These are phyloP conservation scores for Mycteria americana DNA, from an alignment of 2,797 vertebrate genomes.

Conservation along the genomic window DNA sequence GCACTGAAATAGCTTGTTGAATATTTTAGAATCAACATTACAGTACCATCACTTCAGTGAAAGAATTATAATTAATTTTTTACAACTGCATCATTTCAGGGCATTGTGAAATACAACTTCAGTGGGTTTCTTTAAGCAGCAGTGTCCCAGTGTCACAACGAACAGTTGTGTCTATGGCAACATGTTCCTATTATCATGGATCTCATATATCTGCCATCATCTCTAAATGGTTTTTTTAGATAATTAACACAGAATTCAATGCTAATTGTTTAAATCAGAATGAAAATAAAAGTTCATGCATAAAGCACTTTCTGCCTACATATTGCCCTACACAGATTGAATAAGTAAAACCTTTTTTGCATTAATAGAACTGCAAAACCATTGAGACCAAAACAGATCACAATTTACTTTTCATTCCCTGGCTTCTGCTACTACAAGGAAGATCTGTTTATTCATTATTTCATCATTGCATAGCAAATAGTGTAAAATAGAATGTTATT, in stretches of 20 bases:
- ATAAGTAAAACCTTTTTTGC: background rate
- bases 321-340: background rate
- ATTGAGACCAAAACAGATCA: background rate
- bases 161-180: constrained; percentile 74
- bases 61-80: constrained; percentile 67
- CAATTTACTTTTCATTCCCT: background rate
- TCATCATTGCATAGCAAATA: background rate
- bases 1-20: constrained; percentile 5
- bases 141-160: constrained; percentile 35
- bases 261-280: constrained; percentile 31
- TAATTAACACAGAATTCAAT: constrained; percentile 52
- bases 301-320: background rate
- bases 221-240: background rate
- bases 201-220: constrained; percentile 41
- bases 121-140: constrained; percentile 45
- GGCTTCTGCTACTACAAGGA: background rate
- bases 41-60: background rate
- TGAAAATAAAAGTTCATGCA: constrained; percentile 31
- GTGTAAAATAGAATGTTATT: background rate
- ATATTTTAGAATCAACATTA: constrained; percentile 41
- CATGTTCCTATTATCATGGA: constrained; percentile 56
- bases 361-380: background rate
- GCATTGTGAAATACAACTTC: constrained; percentile 57
- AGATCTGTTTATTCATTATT: background rate
- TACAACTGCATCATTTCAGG: constrained; percentile 53